These are phyloP conservation scores for Pygmarrhopalites habei DNA, from an alignment of 1,140 invertebrate species.

Conservation along the genomic window DNA sequence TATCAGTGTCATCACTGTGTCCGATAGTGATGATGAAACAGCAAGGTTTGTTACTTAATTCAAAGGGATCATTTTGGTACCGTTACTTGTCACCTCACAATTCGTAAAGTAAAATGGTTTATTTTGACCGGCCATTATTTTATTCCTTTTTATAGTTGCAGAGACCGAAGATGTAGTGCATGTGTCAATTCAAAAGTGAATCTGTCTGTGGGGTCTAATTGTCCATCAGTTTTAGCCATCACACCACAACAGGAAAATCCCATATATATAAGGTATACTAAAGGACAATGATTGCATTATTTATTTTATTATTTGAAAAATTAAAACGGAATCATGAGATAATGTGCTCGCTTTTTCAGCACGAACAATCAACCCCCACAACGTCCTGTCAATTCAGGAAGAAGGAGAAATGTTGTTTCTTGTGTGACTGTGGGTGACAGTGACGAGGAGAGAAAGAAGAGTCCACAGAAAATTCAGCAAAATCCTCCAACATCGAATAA, in stretches of 20 bases:
- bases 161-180: conserved; percentile 43
- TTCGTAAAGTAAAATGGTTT: no score
- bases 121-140: no score
- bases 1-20: conserved; percentile 58
- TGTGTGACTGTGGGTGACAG: conserved; percentile 75
- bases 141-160: conserved; percentile 38
- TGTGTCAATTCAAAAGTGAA: conserved; percentile 41
- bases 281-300: no score
- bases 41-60: conserved; percentile 43
- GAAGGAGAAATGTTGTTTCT: conserved; percentile 59
- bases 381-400: conserved; percentile 30
- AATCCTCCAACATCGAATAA: conserved; percentile 21
- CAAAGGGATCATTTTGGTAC: no score
- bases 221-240: conserved; percentile 45
- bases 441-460: conserved; percentile 59
- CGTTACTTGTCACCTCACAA: no score
- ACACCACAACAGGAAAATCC: conserved; percentile 44
- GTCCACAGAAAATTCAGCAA: conserved; percentile 46
- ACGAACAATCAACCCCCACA: not conserved
- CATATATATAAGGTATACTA: conserved; percentile 40
- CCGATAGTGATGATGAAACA: conserved; percentile 86
- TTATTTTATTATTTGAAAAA: no score
- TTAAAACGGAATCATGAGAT: no score
- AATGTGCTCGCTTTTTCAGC: no score
- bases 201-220: conserved; percentile 40